Conservation (phyloP, 2,113 vertebrate genomes). For the Nothocercus nigrocapillus region DNA sequence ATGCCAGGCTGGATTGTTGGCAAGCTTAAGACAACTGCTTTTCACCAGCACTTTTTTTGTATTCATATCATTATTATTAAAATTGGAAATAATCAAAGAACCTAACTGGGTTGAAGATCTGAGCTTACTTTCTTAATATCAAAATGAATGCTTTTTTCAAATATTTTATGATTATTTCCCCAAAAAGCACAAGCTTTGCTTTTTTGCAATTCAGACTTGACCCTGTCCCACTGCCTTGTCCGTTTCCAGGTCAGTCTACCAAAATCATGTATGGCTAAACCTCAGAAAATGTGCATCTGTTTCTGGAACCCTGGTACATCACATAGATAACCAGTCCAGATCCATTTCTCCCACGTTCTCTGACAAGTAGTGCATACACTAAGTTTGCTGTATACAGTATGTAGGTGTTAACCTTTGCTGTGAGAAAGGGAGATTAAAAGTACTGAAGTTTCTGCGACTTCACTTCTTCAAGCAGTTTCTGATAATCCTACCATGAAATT, state of each 20-base stretch:
- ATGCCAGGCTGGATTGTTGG: background rate
- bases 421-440: background rate
- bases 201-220: background rate
- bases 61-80: background rate
- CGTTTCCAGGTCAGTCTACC: accelerated
- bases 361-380: accelerated
- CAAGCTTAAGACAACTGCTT: background rate
- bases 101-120: background rate
- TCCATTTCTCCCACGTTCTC: background rate
- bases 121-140: background rate
- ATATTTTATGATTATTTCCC: background rate
- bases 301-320: background rate
- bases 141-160: background rate
- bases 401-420: background rate
- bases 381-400: background rate
- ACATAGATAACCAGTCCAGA: accelerated
- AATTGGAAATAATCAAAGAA: background rate
- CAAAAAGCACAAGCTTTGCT: background rate
- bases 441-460: background rate
- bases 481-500: conserved; percentile 61
- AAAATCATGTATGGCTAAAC: background rate
- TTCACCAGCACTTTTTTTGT: background rate
- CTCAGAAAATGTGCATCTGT: background rate
- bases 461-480: conserved; percentile 8
- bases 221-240: background rate